These are phyloP conservation scores for Peromyscus maniculatus DNA, from an alignment of 2,113 vertebrate species.

Conservation along the genomic window DNA sequence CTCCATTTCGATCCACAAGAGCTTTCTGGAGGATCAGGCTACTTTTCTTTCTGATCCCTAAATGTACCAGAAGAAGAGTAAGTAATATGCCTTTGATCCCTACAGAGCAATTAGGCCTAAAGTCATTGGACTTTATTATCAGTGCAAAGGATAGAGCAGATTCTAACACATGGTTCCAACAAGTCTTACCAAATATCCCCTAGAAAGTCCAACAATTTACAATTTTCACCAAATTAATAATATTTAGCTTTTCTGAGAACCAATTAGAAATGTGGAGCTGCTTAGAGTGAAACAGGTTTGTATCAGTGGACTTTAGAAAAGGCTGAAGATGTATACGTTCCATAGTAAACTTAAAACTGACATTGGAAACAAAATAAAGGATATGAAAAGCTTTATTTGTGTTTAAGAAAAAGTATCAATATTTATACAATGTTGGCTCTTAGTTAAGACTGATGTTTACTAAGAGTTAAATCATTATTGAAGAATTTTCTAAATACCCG, in stretches of 20 bases:
- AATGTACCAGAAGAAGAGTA: constrained; percentile 64
- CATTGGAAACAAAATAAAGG: constrained; percentile 74
- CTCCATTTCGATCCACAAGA: constrained; percentile 68
- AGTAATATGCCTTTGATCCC: constrained; percentile 73
- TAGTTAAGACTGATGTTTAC: constrained; percentile 68
- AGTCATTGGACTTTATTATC: constrained; percentile 59
- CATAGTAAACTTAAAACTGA: constrained; percentile 39
- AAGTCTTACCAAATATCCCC: constrained; percentile 70
- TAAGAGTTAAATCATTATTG: constrained; percentile 75
- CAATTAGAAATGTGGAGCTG: constrained; percentile 83
- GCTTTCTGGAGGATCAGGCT: constrained; percentile 47
- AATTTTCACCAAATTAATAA: constrained; percentile 84
- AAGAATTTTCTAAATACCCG: constrained; percentile 71
- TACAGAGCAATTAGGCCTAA: constrained; percentile 72
- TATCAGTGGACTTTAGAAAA: constrained; percentile 70
- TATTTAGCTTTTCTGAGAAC: constrained; percentile 81
- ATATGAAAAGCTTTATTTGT: constrained; percentile 59
- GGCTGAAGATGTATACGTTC: constrained; percentile 50
- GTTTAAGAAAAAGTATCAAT: constrained; percentile 69
- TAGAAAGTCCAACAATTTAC: constrained; percentile 72
- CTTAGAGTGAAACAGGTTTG: constrained; percentile 78
- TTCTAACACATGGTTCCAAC: constrained; percentile 63
- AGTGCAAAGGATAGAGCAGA: not conserved
- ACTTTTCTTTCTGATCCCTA: constrained; percentile 71
- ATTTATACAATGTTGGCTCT: constrained; percentile 74